Evolutionary conservation across 1,140 invertebrate species (phyloP).

Genomic region (Lordiphosa collinella): DNA sequence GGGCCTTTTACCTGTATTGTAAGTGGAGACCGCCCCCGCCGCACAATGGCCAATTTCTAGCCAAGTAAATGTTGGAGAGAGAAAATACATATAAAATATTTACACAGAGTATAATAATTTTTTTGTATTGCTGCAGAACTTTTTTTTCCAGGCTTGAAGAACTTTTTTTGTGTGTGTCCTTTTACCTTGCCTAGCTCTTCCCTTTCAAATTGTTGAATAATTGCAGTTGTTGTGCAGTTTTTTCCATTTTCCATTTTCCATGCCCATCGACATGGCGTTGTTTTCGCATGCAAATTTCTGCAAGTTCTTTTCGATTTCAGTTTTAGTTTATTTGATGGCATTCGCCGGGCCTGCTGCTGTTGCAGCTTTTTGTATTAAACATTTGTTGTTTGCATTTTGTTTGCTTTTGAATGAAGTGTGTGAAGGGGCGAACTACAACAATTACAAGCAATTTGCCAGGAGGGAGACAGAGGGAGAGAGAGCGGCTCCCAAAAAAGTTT

Average conservation of each 20-base stretch:
- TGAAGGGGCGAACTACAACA: too few species aligned
- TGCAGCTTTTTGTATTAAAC: not conserved
- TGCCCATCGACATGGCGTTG: conserved; percentile 27
- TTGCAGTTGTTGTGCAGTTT: conserved; percentile 51
- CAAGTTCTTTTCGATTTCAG: conserved; percentile 9
- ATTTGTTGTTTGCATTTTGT: not conserved
- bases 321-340: conserved; percentile 5
- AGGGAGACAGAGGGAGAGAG: too few species aligned
- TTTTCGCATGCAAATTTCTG: conserved; percentile 47
- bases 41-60: not conserved
- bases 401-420: too few species aligned
- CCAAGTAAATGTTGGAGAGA: not conserved
- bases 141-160: too few species aligned
- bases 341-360: conserved; percentile 5
- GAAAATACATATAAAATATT: conserved; percentile 1
- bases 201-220: conserved; percentile 68
- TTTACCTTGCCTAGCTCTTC: not conserved
- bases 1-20: too few species aligned
- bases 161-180: conserved; percentile 26
- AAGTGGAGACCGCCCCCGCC: not conserved
- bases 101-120: conserved; percentile 5
- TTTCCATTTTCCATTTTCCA: conserved; percentile 45
- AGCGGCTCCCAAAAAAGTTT: too few species aligned
- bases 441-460: too few species aligned
- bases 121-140: conserved; percentile 32